Base-by-base conservation (phyloP, 2,797 vertebrate genomes). In the Urocyon cinereoargenteus region DNA sequence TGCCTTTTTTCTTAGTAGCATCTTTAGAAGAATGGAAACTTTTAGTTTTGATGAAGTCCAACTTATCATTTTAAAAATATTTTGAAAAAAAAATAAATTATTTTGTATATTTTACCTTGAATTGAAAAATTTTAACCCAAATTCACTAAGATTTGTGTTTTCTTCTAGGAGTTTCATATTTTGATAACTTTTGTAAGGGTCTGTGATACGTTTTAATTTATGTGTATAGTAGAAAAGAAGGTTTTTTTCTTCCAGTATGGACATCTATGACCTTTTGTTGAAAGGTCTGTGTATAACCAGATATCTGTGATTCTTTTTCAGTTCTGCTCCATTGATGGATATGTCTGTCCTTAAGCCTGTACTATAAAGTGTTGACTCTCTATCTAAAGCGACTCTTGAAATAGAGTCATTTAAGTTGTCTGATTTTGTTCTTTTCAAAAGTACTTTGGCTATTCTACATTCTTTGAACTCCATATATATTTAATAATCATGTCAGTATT, bases 371-470 rank as follows among this genome's bases (percentile, higher is more conserved):
- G 4, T 86, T 90, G 66, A 64, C 86, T 72, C 77, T 78, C 0
- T 75, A 49, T 75, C 24, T 75, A 92, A 87, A 77, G 13, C 55
- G 34, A 57, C 40, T 78, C n/a, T 95, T 66, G 36, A 94, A 91
- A 68, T 49, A n/a, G 49, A 68, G 28, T 91, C 61, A 85, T 73
- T 73, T 91, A 77, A 82, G 24, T 94, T 91, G 13, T 81, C 28
- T 21, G 75, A 1, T 91, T 90, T 75, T 90, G 59, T 62, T 90
- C 57, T 92, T 90, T 89, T 88, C 55, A 59, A 64, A 93, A 70
- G 68, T n/a, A 86, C 81, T 73, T 70, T 66, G 57, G 31, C 62
- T 72, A 26, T 57, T 84, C 14, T 89, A 6, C 12, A 34, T 94
- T 14, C 21, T 94, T 90, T 73, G 45, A 61, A 45, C 18, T 78